Evolutionary conservation across 1,140 invertebrate genomes (phyloP).

Genomic region (Anoplophora glabripennis): DNA sequence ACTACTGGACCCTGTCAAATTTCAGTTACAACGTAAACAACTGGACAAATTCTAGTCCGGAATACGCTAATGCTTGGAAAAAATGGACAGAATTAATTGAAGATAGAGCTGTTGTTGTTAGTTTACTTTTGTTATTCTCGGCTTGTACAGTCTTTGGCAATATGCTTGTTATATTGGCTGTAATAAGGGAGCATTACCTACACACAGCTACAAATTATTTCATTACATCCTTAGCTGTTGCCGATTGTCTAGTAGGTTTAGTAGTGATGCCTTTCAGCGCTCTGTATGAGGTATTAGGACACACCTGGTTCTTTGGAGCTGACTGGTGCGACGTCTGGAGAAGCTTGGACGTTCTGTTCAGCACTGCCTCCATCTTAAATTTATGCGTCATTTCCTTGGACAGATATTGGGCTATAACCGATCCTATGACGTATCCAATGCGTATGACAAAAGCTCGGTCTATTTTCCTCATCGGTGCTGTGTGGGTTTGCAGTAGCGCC

Average conservation of each 20-base stretch:
- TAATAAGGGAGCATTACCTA: constrained; percentile 82
- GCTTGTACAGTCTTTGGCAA: constrained; percentile 95
- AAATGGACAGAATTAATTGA: constrained; percentile 62
- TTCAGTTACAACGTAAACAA: constrained; percentile 7
- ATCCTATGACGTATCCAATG: constrained; percentile 94
- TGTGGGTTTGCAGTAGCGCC: constrained; percentile 89
- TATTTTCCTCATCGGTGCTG: constrained; percentile 76
- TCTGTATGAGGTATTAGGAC: constrained; percentile 80
- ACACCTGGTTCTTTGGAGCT: constrained; percentile 81
- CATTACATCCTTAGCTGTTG: constrained; percentile 95
- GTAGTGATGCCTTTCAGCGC: constrained; percentile 97
- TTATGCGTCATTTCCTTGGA: constrained; percentile 98
- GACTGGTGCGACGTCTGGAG: constrained; percentile 96
- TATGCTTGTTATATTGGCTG: constrained; percentile 92
- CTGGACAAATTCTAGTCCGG: constrained; percentile 19
- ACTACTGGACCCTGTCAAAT: constrained; percentile 3
- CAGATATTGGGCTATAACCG: constrained; percentile 96
- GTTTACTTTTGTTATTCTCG: constrained; percentile 84
- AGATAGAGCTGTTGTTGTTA: constrained; percentile 75
- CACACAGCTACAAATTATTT: constrained; percentile 98
- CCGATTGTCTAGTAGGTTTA: constrained; percentile 92
- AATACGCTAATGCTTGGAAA: constrained; percentile 46
- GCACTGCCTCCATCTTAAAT: constrained; percentile 94
- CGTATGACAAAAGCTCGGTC: constrained; percentile 83
- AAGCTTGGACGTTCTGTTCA: constrained; percentile 93